phyloP scores from a whole-genome alignment of 2,113 vertebrate species.

The Nerophis lumbriciformis region DNA sequence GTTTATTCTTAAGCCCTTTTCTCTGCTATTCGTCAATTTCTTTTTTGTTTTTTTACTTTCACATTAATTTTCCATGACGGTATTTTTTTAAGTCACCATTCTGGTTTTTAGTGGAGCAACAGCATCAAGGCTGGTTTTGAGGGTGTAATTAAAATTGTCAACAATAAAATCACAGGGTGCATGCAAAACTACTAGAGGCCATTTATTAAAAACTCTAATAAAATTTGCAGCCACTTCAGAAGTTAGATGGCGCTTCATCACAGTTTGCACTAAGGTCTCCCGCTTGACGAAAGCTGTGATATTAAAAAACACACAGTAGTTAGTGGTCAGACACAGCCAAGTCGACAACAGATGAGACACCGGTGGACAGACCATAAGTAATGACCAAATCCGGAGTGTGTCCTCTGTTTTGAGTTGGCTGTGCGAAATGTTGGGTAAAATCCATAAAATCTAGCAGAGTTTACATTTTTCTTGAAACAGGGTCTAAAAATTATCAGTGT shows the following conservation, averaged over 20 bases:
- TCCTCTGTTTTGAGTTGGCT: neutral
- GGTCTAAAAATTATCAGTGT: neutral
- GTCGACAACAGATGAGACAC: neutral
- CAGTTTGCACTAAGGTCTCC: neutral
- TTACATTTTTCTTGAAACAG: neutral
- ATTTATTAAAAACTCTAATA: neutral
- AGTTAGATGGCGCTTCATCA: neutral
- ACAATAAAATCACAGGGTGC: too few relatives aligned
- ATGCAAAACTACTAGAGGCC: too few relatives aligned
- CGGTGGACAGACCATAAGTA: neutral
- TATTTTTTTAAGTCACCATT: too few relatives aligned
- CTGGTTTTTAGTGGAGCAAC: too few relatives aligned
- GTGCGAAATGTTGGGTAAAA: neutral
- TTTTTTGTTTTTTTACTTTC: too few relatives aligned
- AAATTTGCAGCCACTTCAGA: conserved; percentile 15
- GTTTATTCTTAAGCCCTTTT: too few relatives aligned
- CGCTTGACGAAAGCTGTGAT: neutral
- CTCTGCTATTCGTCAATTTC: too few relatives aligned
- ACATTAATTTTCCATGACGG: too few relatives aligned
- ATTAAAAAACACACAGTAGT: neutral
- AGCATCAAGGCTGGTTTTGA: too few relatives aligned
- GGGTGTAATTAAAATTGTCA: too few relatives aligned
- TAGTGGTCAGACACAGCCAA: neutral
- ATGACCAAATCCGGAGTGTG: neutral
- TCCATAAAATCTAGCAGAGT: neutral